These are phyloP conservation scores for Sebastes jordani DNA, from an alignment of 2,797 vertebrate genomes.

Conservation along the genomic window DNA sequence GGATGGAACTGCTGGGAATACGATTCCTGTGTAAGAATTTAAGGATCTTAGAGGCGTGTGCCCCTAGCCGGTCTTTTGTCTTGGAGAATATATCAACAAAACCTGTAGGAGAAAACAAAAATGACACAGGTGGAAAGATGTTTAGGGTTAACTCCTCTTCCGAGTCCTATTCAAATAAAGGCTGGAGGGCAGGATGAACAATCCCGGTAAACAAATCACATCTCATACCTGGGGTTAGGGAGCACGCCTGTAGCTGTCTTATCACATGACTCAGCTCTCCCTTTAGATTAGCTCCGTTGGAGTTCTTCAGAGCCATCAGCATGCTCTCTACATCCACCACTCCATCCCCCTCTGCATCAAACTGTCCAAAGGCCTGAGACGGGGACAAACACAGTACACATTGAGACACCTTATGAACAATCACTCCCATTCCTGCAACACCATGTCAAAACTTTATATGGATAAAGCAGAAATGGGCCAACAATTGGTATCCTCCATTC, in stretches of 20 bases:
- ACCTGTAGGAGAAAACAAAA: slow-evolving; percentile 74
- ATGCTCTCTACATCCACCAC: slow-evolving; percentile 95
- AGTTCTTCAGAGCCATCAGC: slow-evolving; percentile 93
- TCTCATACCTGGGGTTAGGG: slow-evolving; percentile 92
- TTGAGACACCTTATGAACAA: slow-evolving; percentile 3
- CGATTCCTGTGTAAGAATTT: slow-evolving; percentile 95
- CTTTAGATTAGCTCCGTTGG: slow-evolving; percentile 94
- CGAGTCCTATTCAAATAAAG: slow-evolving; percentile 1
- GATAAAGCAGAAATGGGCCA: background rate
- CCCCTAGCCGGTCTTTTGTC: slow-evolving; percentile 89
- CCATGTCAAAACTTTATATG: background rate
- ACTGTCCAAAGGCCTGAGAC: slow-evolving; percentile 93
- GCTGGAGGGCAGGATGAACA: background rate
- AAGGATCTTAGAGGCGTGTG: slow-evolving; percentile 92
- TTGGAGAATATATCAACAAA: slow-evolving; percentile 99
- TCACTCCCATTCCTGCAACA: background rate
- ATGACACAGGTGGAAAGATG: rapidly evolving
- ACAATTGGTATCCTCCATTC: background rate
- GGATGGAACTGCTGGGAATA: slow-evolving; percentile 90
- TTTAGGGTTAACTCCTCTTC: background rate
- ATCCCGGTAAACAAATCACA: slow-evolving; percentile 19
- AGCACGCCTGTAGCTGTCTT: slow-evolving; percentile 96
- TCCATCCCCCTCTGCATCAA: slow-evolving; percentile 95
- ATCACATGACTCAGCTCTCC: slow-evolving; percentile 96
- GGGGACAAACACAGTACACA: slow-evolving; percentile 1